A percentile compares a stretch with the other conserved stretches of the same genome.
Conservation (phyloP, 2,797 vertebrate genomes). For the Ambastaia sidthimunki region DNA sequence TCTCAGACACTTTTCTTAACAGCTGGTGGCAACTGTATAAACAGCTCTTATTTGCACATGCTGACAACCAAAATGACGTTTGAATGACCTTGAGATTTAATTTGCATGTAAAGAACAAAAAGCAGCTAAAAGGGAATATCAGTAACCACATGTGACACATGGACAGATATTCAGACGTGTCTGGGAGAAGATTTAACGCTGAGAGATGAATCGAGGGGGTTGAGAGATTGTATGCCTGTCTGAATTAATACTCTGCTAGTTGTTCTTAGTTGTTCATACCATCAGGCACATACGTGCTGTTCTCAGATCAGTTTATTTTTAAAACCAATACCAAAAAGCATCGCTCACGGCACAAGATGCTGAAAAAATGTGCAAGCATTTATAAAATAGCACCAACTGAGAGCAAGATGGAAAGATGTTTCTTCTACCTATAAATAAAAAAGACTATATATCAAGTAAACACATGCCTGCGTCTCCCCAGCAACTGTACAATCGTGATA, state of each 20-base stretch:
- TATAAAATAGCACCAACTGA: neutral
- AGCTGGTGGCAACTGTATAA: conserved; percentile 15
- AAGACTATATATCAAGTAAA: neutral
- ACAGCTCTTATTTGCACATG: conserved; percentile 7
- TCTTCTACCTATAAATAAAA: neutral
- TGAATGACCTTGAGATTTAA: conserved; percentile 19
- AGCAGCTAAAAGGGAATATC: neutral
- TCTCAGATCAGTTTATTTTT: no score
- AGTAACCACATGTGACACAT: neutral
- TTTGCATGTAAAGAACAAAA: conserved; percentile 4
- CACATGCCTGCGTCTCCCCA: neutral
- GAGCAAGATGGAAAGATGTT: neutral
- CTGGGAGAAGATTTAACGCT: no score
- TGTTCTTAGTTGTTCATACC: no score
- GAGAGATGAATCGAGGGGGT: neutral
- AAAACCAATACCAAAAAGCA: no score
- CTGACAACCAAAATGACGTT: neutral
- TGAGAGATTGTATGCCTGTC: no score
- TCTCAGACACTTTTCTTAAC: neutral
- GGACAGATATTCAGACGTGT: neutral
- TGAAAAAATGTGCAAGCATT: no score
- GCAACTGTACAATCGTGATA: conserved; percentile 36
- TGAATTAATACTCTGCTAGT: no score
- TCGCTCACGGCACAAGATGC: no score
- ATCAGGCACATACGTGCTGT: no score